Evolutionary conservation across 2,797 vertebrate species (phyloP).

Genomic region (Pteronotus mesoamericanus): DNA sequence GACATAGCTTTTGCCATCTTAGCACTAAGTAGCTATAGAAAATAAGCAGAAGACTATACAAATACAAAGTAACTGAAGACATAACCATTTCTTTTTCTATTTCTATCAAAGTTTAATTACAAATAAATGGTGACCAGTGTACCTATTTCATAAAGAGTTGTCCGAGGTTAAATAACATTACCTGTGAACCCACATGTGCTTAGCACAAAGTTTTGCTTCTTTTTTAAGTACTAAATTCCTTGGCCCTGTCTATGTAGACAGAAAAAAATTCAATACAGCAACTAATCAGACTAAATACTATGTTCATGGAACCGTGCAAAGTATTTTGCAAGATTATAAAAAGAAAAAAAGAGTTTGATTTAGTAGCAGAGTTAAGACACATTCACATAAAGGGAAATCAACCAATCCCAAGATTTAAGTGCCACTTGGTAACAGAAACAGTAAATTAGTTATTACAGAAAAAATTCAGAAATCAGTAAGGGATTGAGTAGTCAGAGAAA

Average conservation of each 20-base stretch:
- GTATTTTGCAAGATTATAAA: neutral
- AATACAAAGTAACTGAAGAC: neutral
- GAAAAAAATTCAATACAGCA: slow-evolving; percentile 1
- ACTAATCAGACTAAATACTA: neutral
- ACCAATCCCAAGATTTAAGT: neutral
- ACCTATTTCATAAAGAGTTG: neutral
- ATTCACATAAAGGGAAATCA: neutral
- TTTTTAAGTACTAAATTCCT: neutral
- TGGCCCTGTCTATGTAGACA: neutral
- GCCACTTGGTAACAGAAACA: neutral
- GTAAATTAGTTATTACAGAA: neutral
- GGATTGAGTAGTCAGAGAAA: neutral
- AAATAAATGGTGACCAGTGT: neutral
- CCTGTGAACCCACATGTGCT: neutral
- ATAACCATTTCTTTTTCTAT: neutral
- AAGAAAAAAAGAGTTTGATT: neutral
- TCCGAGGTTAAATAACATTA: neutral
- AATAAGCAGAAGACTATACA: neutral
- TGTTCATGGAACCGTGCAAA: neutral
- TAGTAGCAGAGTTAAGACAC: neutral
- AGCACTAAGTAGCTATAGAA: neutral
- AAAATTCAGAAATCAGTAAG: neutral
- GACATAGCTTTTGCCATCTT: neutral
- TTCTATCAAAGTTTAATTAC: neutral
- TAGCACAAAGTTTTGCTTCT: neutral